phyloP scores from a whole-genome alignment of 2,797 vertebrate species.

The Allobates femoralis region DNA sequence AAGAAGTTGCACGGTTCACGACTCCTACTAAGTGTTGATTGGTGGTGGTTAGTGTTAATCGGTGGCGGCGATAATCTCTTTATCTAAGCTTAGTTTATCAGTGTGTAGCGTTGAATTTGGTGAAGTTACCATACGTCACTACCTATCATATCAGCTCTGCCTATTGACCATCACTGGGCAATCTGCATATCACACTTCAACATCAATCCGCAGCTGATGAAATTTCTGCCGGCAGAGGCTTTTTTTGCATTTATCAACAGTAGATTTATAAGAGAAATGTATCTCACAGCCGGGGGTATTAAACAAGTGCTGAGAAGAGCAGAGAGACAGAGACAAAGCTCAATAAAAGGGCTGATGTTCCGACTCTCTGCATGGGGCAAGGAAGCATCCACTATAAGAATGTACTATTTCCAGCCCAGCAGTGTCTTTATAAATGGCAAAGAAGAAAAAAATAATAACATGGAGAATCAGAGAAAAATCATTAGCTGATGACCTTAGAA shows the following conservation, averaged over 20 bases:
- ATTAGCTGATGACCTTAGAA: constrained; percentile 72
- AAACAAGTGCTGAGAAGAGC: constrained; percentile 17
- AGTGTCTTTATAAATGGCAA: neutral
- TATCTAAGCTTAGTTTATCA: neutral
- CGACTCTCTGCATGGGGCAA: constrained; percentile 25
- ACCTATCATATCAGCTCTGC: neutral
- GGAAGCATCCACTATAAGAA: neutral
- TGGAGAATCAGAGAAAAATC: constrained; percentile 12
- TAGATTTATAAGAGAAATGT: constrained; percentile 25
- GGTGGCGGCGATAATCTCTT: too few species aligned
- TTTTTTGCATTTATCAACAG: constrained; percentile 23
- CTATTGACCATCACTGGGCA: neutral
- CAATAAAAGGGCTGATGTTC: constrained; percentile 15
- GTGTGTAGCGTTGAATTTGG: neutral
- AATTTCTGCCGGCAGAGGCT: neutral
- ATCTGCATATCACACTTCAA: neutral
- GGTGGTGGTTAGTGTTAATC: too few species aligned
- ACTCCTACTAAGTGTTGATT: too few species aligned
- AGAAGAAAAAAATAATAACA: neutral
- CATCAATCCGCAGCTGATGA: constrained; percentile 24
- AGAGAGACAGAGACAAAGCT: neutral
- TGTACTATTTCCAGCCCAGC: constrained; percentile 23
- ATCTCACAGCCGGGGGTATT: constrained; percentile 32
- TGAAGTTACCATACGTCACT: neutral
- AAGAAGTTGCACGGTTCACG: too few species aligned